Base-by-base conservation (phyloP, 2,113 vertebrate genomes). In the Thamnaconus septentrionalis region DNA sequence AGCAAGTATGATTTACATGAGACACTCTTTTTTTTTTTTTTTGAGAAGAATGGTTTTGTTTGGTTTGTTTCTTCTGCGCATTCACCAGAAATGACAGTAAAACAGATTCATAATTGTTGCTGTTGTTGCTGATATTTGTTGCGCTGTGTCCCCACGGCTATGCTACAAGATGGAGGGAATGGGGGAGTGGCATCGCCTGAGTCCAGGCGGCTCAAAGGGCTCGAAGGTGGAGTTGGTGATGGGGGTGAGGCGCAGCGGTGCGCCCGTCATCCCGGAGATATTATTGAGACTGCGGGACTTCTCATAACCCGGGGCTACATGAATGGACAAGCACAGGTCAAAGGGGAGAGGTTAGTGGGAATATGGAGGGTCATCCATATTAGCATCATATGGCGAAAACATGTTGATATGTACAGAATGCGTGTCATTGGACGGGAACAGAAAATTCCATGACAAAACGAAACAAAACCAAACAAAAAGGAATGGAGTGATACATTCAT, bases 271-370 rank as follows among this genome's bases (percentile, higher is more conserved):
- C 86, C 94, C 94, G 5, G 93, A 94, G 84, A 96, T 96, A 90
- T 95, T 96, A 90, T 95, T 96, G 84, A 96, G 92, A 82, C 95
- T 96, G 87, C 94, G 94, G 46, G 95, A 96, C 89, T 96, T 96
- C 91, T 96, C 95, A 82, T 96, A 96, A 91, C 94, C 94, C 82
- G 90, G 82, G 60, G 85, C 90, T 90, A 64, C 56, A 61, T 60
- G 64, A 63, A 56, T 47, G 63, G 56, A 54, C 53, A 73, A 70
- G 65, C 62, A 73, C 56, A 64, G 63, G 65, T 58, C n/a, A 52
- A 12, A 69, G 57, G 44, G 48, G 6, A 63, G 49, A 71, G 62
- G 46, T 66, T 52, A 69, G 18, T 31, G 18, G 18, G 18, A 31
- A 31, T 68, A n/a, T 7, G 79, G 56, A 42, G 12, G 12, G 54